phyloP scores from a whole-genome alignment of 2,888 invertebrate species.

The Boloria euphrosyne region DNA sequence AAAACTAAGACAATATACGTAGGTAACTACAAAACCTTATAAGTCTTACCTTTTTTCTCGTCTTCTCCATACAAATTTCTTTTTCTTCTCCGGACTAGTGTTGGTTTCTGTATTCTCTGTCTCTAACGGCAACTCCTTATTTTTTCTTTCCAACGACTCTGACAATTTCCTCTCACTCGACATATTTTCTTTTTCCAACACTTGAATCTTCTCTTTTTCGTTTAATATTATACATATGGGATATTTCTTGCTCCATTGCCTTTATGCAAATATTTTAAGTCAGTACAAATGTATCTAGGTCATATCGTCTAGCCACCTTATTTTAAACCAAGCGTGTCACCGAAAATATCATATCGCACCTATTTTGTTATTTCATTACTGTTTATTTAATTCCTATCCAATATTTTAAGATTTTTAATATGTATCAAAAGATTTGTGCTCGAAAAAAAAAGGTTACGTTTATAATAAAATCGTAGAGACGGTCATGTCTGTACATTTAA shows the following conservation, averaged over 20 bases:
- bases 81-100: conserved; percentile 72
- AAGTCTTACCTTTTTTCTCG: conserved; percentile 66
- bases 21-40: neutral
- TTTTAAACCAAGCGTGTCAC: neutral
- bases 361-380: no score
- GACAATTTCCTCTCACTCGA: conserved; percentile 56
- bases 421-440: no score
- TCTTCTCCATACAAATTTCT: conserved; percentile 73
- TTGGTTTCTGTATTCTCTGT: conserved; percentile 75
- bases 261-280: conserved; percentile 51
- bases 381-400: no score
- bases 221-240: conserved; percentile 90
- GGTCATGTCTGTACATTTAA: no score
- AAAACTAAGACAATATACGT: neutral
- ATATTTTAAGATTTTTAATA: no score
- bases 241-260: conserved; percentile 96
- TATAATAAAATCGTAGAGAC: no score
- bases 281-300: conserved; percentile 23
- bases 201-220: conserved; percentile 76
- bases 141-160: conserved; percentile 60
- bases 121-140: conserved; percentile 58
- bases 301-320: conserved; percentile 20
- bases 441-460: no score
- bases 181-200: conserved; percentile 67
- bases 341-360: no score